A percentile compares a stretch with the other conserved stretches of the same genome.
Conservation (phyloP, 1,140 invertebrate genomes). For the Cyrtorhinus lividipennis region DNA sequence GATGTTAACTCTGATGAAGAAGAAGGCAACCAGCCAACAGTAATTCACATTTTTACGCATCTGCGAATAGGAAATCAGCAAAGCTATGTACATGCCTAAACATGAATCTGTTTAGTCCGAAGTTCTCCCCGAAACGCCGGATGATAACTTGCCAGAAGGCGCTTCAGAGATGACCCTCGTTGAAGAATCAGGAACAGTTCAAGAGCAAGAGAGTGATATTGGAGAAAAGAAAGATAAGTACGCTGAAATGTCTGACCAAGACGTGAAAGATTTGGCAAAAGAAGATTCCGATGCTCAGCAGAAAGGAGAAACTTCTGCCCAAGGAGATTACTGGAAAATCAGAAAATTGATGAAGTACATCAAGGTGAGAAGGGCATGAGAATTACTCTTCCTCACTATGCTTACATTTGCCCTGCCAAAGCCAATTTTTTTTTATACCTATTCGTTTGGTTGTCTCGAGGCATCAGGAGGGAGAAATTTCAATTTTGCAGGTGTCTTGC, state of each 20-base stretch:
- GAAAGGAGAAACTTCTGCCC: neutral
- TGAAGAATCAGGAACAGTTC: neutral
- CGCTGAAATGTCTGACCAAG: neutral
- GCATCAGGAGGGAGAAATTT: too few species aligned
- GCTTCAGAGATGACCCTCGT: neutral
- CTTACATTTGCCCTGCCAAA: too few species aligned
- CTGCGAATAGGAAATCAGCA: neutral
- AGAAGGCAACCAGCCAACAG: neutral
- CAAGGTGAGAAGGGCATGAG: neutral
- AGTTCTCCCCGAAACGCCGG: too few species aligned
- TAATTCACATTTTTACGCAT: neutral
- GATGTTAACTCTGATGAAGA: neutral
- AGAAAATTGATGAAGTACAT: constrained; percentile 13
- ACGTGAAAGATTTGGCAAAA: neutral
- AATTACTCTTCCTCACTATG: too few species aligned
- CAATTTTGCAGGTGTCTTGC: too few species aligned
- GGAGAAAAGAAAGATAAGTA: neutral
- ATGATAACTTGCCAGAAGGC: neutral
- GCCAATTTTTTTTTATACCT: too few species aligned
- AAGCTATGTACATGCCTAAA: too few species aligned
- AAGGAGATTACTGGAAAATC: constrained; percentile 11
- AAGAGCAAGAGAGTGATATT: neutral
- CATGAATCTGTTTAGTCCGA: too few species aligned
- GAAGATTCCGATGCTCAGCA: constrained; percentile 3
- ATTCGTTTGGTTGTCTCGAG: too few species aligned